Conservation (phyloP, 1,140 invertebrate genomes). For the Ectropis grisescens region DNA sequence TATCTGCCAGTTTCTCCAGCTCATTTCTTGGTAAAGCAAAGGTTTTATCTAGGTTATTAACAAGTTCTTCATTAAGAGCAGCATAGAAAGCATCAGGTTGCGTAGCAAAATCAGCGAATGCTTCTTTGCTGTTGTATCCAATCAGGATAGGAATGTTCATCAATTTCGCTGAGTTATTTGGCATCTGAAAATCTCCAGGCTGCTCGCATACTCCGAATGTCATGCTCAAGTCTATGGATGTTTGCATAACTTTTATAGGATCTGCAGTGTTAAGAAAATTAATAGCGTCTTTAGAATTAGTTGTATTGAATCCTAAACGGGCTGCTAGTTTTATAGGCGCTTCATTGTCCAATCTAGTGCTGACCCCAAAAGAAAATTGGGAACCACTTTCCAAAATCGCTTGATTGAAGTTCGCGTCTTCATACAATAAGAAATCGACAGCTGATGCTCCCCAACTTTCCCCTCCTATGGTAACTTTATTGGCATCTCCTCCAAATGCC, state of each 20-base stretch:
- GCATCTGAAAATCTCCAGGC: not conserved
- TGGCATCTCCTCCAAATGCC: constrained; percentile 78
- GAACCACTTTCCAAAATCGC: constrained; percentile 20
- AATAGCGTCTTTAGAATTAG: constrained; percentile 10
- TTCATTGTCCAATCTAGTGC: constrained; percentile 7
- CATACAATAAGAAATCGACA: constrained; percentile 55
- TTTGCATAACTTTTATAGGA: constrained; percentile 10
- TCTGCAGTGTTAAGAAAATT: constrained; percentile 7
- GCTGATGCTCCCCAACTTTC: constrained; percentile 72
- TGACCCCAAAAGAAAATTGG: constrained; percentile 6
- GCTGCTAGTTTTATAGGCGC: constrained; percentile 12
- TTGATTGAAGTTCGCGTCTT: constrained; percentile 17
- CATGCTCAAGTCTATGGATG: constrained; percentile 5
- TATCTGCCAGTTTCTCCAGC: constrained; percentile 3
- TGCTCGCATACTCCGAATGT: constrained; percentile 14
- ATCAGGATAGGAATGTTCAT: constrained; percentile 12
- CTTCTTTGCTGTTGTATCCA: constrained; percentile 20
- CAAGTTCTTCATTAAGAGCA: constrained; percentile 6
- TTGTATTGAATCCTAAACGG: constrained; percentile 5
- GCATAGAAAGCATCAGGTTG: constrained; percentile 5
- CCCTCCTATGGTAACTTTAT: constrained; percentile 79
- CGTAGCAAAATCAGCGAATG: constrained; percentile 6
- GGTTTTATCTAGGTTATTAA: constrained; percentile 7
- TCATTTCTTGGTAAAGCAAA: constrained; percentile 9
- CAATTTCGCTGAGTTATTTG: constrained; percentile 3